These are phyloP conservation scores for Rachycentron canadum DNA, from an alignment of 2,797 vertebrate species.

Conservation along the genomic window DNA sequence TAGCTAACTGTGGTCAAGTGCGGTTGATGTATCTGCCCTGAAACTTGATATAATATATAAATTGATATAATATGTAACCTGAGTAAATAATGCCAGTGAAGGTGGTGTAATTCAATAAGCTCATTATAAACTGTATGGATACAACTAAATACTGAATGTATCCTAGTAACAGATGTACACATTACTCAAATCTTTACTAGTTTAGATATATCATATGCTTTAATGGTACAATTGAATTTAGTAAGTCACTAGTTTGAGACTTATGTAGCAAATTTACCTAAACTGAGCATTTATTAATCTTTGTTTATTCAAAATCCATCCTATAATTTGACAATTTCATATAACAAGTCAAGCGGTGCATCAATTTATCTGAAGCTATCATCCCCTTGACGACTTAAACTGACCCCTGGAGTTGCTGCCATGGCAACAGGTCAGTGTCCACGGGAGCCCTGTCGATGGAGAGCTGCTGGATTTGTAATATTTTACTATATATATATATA, in stretches of 20 bases:
- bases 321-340: neutral
- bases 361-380: slow-evolving; percentile 8
- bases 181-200: neutral
- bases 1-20: neutral
- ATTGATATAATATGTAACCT: too few species aligned
- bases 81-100: neutral
- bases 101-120: neutral
- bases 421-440: slow-evolving; percentile 49
- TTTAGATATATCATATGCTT: neutral
- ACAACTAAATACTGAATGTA: neutral
- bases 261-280: too few species aligned
- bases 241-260: neutral
- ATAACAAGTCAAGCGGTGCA: slow-evolving; percentile 6
- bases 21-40: too few species aligned
- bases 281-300: neutral
- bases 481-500: too few species aligned
- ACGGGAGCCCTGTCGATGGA: slow-evolving; percentile 26
- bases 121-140: too few species aligned
- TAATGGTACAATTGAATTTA: neutral
- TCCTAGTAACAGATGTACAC: neutral
- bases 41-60: too few species aligned
- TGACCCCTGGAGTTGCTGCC: slow-evolving; percentile 46
- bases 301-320: neutral
- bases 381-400: neutral
- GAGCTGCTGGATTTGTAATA: slow-evolving; percentile 44